These are phyloP conservation scores for Cyanoderma ruficeps DNA, from an alignment of 2,113 vertebrate species.

Conservation along the genomic window DNA sequence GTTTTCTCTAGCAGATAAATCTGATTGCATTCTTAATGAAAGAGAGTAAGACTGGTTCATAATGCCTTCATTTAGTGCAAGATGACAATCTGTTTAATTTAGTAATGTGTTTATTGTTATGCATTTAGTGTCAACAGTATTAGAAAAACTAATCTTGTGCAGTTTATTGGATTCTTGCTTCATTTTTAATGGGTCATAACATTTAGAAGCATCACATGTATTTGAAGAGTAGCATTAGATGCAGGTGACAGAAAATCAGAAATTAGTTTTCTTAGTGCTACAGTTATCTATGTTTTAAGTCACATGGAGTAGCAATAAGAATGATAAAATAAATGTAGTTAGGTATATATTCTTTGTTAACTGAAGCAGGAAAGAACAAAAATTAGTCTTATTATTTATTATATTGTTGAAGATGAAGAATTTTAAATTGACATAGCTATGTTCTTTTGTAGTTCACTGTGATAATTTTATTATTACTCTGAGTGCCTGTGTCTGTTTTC, in stretches of 20 bases:
- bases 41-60: not conserved
- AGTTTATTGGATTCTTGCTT: not conserved
- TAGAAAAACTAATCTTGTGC: conserved; percentile 19
- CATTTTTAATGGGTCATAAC: not conserved
- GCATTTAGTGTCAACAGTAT: not conserved
- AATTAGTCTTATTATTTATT: not conserved
- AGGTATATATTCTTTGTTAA: not conserved
- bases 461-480: not conserved
- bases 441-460: not conserved
- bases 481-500: not conserved
- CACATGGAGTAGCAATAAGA: not conserved
- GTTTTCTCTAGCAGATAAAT: conserved; percentile 33
- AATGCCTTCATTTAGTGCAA: conserved; percentile 2
- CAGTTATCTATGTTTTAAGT: not conserved
- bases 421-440: not conserved
- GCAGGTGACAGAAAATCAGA: not conserved
- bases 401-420: not conserved
- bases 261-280: not conserved
- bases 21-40: conserved; percentile 11
- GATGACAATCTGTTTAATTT: conserved; percentile 34
- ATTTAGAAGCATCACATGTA: not conserved
- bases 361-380: not conserved
- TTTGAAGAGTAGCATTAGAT: not conserved
- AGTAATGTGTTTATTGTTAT: conserved; percentile 30
- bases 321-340: not conserved